phyloP scores from a whole-genome alignment of 1,140 invertebrate species.

The Eriosoma lanigerum region DNA sequence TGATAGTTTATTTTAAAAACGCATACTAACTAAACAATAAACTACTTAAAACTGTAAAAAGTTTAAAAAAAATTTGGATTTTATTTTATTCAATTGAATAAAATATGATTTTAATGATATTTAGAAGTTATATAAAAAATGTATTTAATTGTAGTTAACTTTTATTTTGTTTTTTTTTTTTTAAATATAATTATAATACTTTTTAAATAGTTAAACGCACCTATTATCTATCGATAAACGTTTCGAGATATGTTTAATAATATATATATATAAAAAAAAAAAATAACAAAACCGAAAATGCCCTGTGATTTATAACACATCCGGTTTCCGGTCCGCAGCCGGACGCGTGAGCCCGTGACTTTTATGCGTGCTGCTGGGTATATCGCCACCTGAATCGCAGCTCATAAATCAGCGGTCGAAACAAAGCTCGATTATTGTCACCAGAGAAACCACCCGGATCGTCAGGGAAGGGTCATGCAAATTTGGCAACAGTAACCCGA shows the following conservation, averaged over 20 bases:
- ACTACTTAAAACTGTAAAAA: no score
- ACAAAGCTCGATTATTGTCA: conserved; percentile 46
- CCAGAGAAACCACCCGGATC: not conserved
- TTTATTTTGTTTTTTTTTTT: no score
- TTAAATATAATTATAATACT: no score
- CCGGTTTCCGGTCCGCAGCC: conserved; percentile 39
- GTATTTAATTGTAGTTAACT: no score
- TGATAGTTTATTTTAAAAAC: no score
- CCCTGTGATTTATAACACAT: conserved; percentile 21
- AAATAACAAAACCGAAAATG: not conserved
- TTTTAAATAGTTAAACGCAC: no score
- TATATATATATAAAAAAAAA: no score
- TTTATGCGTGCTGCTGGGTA: not conserved
- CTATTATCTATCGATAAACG: not conserved
- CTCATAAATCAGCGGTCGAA: conserved; percentile 18
- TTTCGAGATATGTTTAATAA: not conserved
- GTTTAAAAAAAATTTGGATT: no score
- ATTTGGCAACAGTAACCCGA: conserved; percentile 34
- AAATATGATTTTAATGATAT: no score
- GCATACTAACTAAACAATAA: no score
- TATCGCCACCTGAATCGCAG: conserved; percentile 35
- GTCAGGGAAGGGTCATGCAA: conserved; percentile 29
- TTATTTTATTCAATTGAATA: no score
- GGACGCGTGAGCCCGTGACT: conserved; percentile 19
- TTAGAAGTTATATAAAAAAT: no score